Evolutionary conservation across 2,113 vertebrate genomes (phyloP), one percentile per base, ranked within the genome.

Genomic region (Cervus canadensis): DNA sequence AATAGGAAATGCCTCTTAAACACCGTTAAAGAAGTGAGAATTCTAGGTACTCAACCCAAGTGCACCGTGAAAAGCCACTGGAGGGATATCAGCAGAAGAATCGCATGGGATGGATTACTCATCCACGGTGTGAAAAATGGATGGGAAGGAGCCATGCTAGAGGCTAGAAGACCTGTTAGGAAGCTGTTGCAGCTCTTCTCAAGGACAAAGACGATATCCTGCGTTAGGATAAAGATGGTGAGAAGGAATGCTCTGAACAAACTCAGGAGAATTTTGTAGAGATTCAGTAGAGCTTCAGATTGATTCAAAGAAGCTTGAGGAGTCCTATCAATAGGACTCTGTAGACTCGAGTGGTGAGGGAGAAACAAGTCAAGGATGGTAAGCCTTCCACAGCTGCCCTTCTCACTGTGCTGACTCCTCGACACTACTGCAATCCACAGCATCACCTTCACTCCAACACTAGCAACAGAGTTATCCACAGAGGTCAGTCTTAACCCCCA

Each of bases 51-150:
- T 40, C 14, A 56, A 4, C 17, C 26, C 54, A 87, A 76, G 40
- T 6, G 1, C 25, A 48, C 48, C 2, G 2, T 76, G 78, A 52
- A 71, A 59, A 87, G 25, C 3, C 21, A 57, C 43, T 40, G 50
- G 57, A 88, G 11, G 17, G 21, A 3, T 36, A 14, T 36, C n/a
- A n/a, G n/a, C 48, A 19, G 26, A 16, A 25, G 33, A 82, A 45
- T 21, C 2, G 1, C 13, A 33, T 7, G 28, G 23, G 36, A 57
- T 36, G 25, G 71, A 19, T 52, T 28, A 48, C 16, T 76, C 6
- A 0, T 17, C 13, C 33, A 76, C 0, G 0, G 33, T 50, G 48
- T 45, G 30, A 25, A 64, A 59, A 40, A n/a, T 2, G 11, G 2
- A 8, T 19, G 33, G 48, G 16, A 64, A 59, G 26, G 17, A 64